Conservation (phyloP, 2,113 vertebrate species). For the Ciconia stormi region DNA sequence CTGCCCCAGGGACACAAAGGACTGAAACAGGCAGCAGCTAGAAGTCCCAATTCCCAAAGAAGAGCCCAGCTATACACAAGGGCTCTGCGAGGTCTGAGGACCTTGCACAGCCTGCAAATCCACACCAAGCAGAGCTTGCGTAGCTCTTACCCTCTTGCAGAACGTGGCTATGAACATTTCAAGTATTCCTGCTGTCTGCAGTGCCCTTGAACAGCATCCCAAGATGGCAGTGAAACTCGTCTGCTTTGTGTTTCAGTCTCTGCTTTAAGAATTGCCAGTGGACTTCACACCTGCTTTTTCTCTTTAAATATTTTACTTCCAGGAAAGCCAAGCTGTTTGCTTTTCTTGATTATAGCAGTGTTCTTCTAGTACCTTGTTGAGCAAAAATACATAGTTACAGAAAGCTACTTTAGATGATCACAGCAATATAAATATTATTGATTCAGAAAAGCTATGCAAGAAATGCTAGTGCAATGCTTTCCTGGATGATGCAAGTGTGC, state of each 20-base stretch:
- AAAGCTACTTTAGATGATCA: not conserved
- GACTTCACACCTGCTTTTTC: not conserved
- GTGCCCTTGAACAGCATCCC: not conserved
- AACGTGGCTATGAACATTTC: not conserved
- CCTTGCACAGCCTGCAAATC: not conserved
- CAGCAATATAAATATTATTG: conserved; percentile 23
- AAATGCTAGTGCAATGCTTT: not conserved
- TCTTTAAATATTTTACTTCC: conserved; percentile 23
- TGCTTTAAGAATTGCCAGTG: not conserved
- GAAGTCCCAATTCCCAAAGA: not conserved
- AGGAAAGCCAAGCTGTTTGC: conserved; percentile 2
- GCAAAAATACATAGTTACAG: conserved; percentile 9
- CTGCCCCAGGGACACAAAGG: not conserved
- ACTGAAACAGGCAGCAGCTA: not conserved
- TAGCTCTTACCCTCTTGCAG: not conserved
- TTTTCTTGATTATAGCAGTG: not conserved
- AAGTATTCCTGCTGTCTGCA: not conserved
- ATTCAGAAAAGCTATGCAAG: not conserved
- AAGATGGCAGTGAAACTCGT: not conserved
- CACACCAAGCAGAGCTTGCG: not conserved
- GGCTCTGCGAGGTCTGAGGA: not conserved
- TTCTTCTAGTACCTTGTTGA: not conserved
- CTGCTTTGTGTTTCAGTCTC: not conserved
- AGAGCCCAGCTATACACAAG: not conserved
- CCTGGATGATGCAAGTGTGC: not conserved